Conservation (phyloP, 2,888 invertebrate species). For the Ferdinandea cuprea region DNA sequence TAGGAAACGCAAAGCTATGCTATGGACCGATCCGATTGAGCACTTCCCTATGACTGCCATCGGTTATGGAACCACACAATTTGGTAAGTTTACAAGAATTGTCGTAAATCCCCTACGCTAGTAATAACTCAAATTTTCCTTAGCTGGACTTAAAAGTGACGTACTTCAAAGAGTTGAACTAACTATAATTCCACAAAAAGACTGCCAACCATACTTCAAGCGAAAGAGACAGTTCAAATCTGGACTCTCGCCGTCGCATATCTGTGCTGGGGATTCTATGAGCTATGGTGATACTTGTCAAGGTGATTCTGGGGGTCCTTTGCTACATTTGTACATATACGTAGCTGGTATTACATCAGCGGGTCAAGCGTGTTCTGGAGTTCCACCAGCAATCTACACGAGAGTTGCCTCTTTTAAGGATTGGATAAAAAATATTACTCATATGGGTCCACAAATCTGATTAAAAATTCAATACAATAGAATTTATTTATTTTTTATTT, state of each 20-base stretch:
- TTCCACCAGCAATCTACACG: constrained; percentile 31
- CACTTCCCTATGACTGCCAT: not conserved
- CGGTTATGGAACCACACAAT: constrained; percentile 39
- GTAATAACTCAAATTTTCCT: not conserved
- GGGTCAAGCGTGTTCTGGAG: constrained; percentile 29
- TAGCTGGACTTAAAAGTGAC: not conserved
- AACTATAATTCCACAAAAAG: not conserved
- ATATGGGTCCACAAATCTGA: not conserved
- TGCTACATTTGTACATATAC: not conserved
- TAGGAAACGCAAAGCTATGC: constrained; percentile 7
- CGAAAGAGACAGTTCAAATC: constrained; percentile 18
- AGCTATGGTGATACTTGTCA: constrained; percentile 29
- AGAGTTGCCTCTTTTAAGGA: constrained; percentile 9
- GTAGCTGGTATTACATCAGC: constrained; percentile 22
- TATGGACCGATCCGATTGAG: not conserved
- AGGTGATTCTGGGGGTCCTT: constrained; percentile 33
- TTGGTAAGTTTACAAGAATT: constrained; percentile 23
- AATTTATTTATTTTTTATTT: not conserved
- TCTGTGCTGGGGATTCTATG: constrained; percentile 35
- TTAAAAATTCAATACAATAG: not conserved
- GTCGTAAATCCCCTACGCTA: fast-evolving
- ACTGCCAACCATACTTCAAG: constrained; percentile 11
- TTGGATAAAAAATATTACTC: constrained; percentile 1
- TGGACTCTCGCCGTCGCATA: constrained; percentile 18
- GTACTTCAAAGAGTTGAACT: constrained; percentile 1